phyloP scores from a whole-genome alignment of 2,797 vertebrate species.

The Petrocephalus schoutedeni region DNA sequence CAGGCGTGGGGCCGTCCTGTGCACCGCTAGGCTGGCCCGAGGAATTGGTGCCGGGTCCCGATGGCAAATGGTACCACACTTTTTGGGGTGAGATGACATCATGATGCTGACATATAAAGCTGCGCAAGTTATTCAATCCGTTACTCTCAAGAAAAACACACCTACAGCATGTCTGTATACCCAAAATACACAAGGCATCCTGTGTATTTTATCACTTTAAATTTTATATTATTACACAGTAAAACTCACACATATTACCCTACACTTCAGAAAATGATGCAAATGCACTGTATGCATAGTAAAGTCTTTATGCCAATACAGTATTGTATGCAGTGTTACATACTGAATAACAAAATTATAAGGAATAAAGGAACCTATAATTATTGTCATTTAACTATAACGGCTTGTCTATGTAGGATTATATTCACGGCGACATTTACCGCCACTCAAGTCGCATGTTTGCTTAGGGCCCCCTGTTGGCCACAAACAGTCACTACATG shows the following conservation, averaged over 20 bases:
- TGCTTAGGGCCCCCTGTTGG: background rate
- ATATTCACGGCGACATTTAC: background rate
- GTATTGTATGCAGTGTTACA: background rate
- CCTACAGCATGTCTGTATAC: background rate
- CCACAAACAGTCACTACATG: background rate
- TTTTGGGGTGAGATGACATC: slow-evolving; percentile 22
- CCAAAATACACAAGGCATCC: background rate
- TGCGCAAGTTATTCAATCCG: background rate
- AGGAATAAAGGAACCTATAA: background rate
- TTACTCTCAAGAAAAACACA: background rate
- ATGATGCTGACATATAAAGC: background rate
- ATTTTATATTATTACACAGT: background rate
- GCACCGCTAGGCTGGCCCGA: slow-evolving; percentile 40
- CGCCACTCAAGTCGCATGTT: background rate
- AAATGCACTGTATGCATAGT: background rate
- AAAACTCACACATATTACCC: background rate
- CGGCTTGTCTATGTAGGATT: background rate
- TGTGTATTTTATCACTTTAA: background rate
- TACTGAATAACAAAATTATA: background rate
- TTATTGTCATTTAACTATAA: background rate
- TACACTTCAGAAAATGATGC: background rate
- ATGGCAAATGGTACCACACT: slow-evolving; percentile 46
- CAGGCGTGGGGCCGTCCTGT: slow-evolving; percentile 31
- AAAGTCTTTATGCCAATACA: background rate
- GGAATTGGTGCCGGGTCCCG: slow-evolving; percentile 38